A percentile compares a stretch with the other conserved stretches of the same genome.
phyloP scores from a whole-genome alignment of 2,888 invertebrate genomes.

The Oxycera nigricornis region DNA sequence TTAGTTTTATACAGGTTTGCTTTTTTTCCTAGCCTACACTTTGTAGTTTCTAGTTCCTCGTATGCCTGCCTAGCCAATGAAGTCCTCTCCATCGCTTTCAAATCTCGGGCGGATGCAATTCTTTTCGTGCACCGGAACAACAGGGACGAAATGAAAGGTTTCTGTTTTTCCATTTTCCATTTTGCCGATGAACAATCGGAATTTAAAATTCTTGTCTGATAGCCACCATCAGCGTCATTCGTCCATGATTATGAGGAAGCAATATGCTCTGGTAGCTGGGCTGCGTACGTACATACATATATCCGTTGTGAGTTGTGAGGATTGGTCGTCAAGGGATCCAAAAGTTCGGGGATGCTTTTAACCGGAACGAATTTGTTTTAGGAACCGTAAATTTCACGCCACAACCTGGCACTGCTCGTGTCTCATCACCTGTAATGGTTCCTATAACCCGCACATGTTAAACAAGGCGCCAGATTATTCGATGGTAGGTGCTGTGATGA shows the following conservation, averaged over 20 bases:
- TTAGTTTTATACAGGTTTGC: neutral
- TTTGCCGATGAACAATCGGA: neutral
- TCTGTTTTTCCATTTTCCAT: neutral
- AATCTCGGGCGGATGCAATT: slow-evolving; percentile 31
- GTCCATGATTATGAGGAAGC: slow-evolving; percentile 25
- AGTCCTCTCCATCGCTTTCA: neutral
- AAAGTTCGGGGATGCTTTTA: slow-evolving; percentile 10
- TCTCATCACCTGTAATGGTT: slow-evolving; percentile 9
- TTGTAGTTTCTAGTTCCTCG: neutral
- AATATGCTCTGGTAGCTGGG: neutral
- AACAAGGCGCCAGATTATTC: neutral
- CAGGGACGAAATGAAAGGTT: slow-evolving; percentile 31
- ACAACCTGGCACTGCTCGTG: neutral
- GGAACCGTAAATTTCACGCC: slow-evolving; percentile 12
- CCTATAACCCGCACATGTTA: neutral
- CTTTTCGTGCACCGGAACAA: slow-evolving; percentile 18
- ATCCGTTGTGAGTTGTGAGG: neutral
- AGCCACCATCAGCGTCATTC: slow-evolving; percentile 7
- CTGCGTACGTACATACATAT: neutral
- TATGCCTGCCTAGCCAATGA: neutral
- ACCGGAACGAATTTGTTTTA: slow-evolving; percentile 21
- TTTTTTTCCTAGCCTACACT: neutral
- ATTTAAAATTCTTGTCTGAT: slow-evolving; percentile 27
- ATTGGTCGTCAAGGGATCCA: neutral
- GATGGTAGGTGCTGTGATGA: neutral